Evolutionary conservation across 1,140 invertebrate genomes (phyloP).

Genomic region (Carposina sasakii): DNA sequence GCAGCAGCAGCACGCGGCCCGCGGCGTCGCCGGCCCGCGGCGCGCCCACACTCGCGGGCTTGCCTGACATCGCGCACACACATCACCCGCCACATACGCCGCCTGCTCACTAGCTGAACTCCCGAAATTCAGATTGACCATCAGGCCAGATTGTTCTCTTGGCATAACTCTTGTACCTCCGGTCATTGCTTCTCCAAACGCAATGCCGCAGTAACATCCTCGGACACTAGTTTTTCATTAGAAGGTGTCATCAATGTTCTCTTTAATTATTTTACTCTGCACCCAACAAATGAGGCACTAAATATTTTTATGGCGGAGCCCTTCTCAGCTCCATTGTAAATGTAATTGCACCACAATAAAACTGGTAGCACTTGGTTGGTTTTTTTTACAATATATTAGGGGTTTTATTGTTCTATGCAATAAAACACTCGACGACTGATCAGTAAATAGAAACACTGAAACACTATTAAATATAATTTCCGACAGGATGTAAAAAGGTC

Average conservation of each 20-base stretch:
- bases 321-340: constrained; percentile 63
- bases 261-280: constrained; percentile 51
- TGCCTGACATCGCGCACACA: constrained; percentile 62
- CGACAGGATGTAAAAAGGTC: constrained; percentile 59
- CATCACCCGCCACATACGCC: constrained; percentile 57
- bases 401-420: too few species aligned
- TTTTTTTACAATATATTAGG: constrained; percentile 29
- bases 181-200: constrained; percentile 43
- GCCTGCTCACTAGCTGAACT: constrained; percentile 52
- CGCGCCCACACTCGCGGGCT: constrained; percentile 65
- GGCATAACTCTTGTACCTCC: constrained; percentile 49
- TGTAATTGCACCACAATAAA: constrained; percentile 35
- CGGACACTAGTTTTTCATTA: constrained; percentile 39
- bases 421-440: too few species aligned
- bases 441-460: constrained; percentile 46
- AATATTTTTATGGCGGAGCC: constrained; percentile 66
- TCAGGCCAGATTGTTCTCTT: too few species aligned
- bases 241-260: constrained; percentile 45
- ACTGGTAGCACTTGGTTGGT: constrained; percentile 34
- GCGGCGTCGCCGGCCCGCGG: constrained; percentile 61
- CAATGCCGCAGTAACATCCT: constrained; percentile 54
- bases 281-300: constrained; percentile 29
- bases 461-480: too few species aligned
- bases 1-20: constrained; percentile 65
- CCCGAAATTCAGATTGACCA: too few species aligned